These are phyloP conservation scores for Megaceryle maxima DNA, from an alignment of 2,113 vertebrate genomes.

Conservation along the genomic window DNA sequence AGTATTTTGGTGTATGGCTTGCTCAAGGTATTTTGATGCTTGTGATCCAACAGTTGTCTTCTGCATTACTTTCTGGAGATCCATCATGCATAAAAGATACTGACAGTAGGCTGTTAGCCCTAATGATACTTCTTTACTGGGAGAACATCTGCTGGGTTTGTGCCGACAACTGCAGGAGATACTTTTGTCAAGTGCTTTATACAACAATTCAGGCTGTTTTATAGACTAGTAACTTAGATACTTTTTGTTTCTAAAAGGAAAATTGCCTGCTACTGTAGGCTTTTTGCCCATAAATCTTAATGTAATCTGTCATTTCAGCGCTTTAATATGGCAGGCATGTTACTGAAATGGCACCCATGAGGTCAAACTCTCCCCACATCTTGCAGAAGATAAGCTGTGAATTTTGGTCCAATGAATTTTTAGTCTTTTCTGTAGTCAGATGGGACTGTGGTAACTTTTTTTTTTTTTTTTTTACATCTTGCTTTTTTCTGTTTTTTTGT, in stretches of 20 bases:
- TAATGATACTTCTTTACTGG: background rate
- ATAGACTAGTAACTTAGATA: background rate
- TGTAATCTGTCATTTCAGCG: background rate
- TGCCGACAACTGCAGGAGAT: background rate
- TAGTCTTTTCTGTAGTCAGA: background rate
- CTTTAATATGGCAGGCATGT: background rate
- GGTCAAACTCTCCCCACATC: background rate
- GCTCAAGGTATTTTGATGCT: background rate
- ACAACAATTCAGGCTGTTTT: background rate
- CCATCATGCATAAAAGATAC: background rate
- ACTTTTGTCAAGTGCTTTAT: background rate
- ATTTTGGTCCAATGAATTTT: background rate
- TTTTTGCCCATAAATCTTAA: constrained; percentile 11
- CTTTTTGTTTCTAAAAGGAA: background rate
- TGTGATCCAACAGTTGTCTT: background rate
- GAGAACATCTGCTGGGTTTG: background rate
- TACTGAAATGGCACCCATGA: background rate
- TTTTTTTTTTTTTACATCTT: background rate
- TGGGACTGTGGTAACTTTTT: background rate
- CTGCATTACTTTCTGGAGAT: background rate
- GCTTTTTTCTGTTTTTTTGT: background rate
- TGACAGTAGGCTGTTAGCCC: background rate
- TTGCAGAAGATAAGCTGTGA: background rate
- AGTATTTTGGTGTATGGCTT: background rate
- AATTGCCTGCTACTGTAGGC: background rate